phyloP scores from a whole-genome alignment of 2,888 invertebrate species.

The Sepioteuthis lessoniana region DNA sequence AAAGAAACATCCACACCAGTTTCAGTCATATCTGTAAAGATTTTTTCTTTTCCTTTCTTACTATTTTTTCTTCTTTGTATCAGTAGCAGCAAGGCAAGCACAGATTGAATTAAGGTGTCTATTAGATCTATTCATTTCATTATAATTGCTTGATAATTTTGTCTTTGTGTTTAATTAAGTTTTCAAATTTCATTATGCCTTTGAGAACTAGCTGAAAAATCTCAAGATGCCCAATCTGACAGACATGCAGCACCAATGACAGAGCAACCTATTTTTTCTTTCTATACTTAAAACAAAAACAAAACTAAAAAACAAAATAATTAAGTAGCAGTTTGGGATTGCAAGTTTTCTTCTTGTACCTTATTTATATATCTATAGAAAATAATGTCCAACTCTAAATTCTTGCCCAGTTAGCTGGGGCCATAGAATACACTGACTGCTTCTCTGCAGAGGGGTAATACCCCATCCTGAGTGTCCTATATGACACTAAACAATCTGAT shows the following conservation, averaged over 20 bases:
- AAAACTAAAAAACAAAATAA: too few relatives aligned
- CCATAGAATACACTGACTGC: too few relatives aligned
- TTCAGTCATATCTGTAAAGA: neutral
- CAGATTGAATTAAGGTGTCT: slow-evolving; percentile 8
- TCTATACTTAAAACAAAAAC: neutral
- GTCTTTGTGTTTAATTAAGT: neutral
- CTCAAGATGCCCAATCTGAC: neutral
- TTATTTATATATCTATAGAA: neutral
- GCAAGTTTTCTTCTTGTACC: neutral
- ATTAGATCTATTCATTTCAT: slow-evolving; percentile 23
- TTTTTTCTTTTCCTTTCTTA: neutral
- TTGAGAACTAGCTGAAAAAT: neutral
- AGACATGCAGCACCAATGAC: neutral
- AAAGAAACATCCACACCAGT: neutral
- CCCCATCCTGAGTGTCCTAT: too few relatives aligned
- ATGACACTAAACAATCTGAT: too few relatives aligned
- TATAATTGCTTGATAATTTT: neutral
- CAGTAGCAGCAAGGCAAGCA: neutral
- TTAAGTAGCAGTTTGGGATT: neutral
- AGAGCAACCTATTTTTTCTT: neutral
- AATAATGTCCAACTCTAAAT: too few relatives aligned
- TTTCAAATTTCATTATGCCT: slow-evolving; percentile 23
- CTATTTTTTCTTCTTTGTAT: neutral
- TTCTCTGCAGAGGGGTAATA: too few relatives aligned
- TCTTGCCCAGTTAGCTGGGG: too few relatives aligned